Evolutionary conservation across 2,888 invertebrate genomes (phyloP), one percentile per base, ranked within the genome.

Genomic region (Polymixis flavicincta): DNA sequence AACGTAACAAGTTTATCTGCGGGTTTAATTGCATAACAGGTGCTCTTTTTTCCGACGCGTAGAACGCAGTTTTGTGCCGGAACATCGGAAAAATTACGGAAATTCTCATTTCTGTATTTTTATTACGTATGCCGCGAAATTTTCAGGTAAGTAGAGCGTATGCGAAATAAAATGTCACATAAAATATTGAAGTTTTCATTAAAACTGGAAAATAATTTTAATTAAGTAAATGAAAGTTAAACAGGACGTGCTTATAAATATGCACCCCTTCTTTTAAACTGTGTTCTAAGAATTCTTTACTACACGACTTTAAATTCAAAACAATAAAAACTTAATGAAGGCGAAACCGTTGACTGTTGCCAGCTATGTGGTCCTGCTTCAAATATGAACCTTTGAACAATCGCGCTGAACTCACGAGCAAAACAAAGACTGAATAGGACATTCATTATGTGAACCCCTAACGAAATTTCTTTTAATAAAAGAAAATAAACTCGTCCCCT

Each of bases 1-100:
- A 88, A 88, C 69, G 85, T 90, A 90, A 90, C 88, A 89, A 90
- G 88, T 90, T 91, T 91, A 90, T 89, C 89, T 89, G 85, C 75
- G 76, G 85, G 80, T 89, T 90, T 89, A 90, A 89, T 88, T 89
- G 87, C 87, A 87, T 90, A 89, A 90, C 82, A 87, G 89, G 85
- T 89, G 89, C 89, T 88, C 79, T 85, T 88, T 84, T 85, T 70
- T 37, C 68, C 59, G 63, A 60, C 75, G 72, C 68, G 79, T 79
- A 64, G 73, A 77, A 78, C 80, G 67, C 70, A 73, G 57, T 65
- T 80, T 88, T 87, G 70, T 69, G 67, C 71, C 71, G 71, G 76
- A 80, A 75, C 65, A 71, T 79, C 67, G 48, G 45, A n/a, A 81
- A 68, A 54, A 28, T n/a, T 67, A 54, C 63, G 19, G 48, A 8